A percentile compares a stretch with the other conserved stretches of the same genome.
Conservation (phyloP, 2,888 invertebrate species). For the Monoplex corrugatus region DNA sequence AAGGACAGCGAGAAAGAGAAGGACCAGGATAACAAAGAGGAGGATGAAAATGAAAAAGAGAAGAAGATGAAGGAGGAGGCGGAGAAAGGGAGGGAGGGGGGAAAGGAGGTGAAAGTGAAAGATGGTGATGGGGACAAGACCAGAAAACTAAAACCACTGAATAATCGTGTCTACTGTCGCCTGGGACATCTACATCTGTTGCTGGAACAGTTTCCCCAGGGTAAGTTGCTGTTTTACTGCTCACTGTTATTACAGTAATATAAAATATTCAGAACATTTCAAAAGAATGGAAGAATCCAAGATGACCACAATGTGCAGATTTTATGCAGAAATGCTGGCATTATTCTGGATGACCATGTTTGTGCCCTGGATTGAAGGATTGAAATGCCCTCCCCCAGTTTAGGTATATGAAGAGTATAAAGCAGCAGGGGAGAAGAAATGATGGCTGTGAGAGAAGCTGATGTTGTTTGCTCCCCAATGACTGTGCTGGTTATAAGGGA, state of each 20-base stretch:
- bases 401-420: no score
- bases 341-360: no score
- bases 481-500: no score
- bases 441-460: no score
- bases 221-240: conserved; percentile 83
- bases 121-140: conserved; percentile 32
- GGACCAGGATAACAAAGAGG: not conserved
- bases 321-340: no score
- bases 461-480: no score
- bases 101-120: conserved; percentile 52
- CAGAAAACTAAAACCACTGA: conserved; percentile 38
- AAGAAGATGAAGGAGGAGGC: conserved; percentile 48
- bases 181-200: conserved; percentile 97
- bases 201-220: conserved; percentile 96
- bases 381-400: no score
- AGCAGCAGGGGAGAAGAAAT: no score
- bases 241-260: not conserved
- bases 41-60: conserved; percentile 55
- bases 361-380: no score
- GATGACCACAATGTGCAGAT: not conserved
- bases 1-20: conserved; percentile 43
- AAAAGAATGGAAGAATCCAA: not conserved
- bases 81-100: conserved; percentile 50
- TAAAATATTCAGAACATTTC: not conserved
- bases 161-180: conserved; percentile 90